Conservation (phyloP, 1,140 invertebrate species). For the Planococcus citri region DNA sequence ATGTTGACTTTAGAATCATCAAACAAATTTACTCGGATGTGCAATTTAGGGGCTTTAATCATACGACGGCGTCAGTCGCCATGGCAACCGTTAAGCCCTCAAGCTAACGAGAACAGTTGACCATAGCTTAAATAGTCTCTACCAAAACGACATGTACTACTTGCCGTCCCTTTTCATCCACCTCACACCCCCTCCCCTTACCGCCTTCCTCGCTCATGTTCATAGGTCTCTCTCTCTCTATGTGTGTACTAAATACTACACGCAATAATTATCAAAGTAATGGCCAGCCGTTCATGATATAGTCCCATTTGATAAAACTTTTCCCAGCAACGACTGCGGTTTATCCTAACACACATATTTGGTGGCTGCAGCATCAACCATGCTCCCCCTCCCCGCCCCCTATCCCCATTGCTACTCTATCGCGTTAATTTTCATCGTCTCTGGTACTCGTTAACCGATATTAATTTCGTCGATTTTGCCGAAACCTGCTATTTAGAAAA, state of each 20-base stretch:
- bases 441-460: neutral
- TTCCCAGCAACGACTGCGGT: neutral
- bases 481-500: neutral
- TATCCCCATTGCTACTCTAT: too few relatives aligned
- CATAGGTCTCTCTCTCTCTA: too few relatives aligned
- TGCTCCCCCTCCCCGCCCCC: too few relatives aligned
- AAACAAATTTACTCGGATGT: slow-evolving; percentile 20
- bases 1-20: slow-evolving; percentile 19
- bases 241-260: neutral
- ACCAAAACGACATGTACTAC: neutral
- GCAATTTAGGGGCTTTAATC: slow-evolving; percentile 16
- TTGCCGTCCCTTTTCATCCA: neutral
- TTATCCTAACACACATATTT: neutral
- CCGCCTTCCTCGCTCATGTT: too few relatives aligned
- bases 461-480: neutral
- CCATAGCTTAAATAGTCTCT: slow-evolving; percentile 1
- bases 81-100: slow-evolving; percentile 8
- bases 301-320: neutral
- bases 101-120: slow-evolving; percentile 6
- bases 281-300: slow-evolving; percentile 1
- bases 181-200: too few relatives aligned
- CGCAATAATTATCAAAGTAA: slow-evolving; percentile 3
- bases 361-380: too few relatives aligned
- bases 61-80: slow-evolving; percentile 13
- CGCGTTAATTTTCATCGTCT: slow-evolving; percentile 7